These are phyloP conservation scores for Alosa sapidissima DNA, from an alignment of 2,797 vertebrate species.

Conservation along the genomic window DNA sequence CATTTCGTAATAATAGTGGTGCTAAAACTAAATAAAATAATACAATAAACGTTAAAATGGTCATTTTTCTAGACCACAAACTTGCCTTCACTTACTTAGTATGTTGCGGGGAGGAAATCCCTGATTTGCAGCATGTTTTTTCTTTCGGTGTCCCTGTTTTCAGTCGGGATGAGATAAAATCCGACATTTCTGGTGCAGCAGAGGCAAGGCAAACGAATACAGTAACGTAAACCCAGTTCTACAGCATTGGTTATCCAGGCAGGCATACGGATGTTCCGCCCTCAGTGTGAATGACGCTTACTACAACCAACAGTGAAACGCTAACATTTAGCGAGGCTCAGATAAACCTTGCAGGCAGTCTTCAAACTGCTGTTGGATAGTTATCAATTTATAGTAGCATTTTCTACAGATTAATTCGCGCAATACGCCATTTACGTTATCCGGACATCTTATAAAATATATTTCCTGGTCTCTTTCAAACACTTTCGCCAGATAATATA, in stretches of 20 bases:
- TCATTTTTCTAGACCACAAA: neutral
- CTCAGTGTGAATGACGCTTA: slow-evolving; percentile 17
- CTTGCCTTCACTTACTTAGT: slow-evolving; percentile 47
- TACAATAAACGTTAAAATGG: neutral
- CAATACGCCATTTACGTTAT: neutral
- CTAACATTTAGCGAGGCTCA: slow-evolving; percentile 1
- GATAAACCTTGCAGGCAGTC: neutral
- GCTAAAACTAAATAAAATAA: neutral
- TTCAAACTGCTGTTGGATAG: slow-evolving; percentile 12
- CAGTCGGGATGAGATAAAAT: slow-evolving; percentile 31
- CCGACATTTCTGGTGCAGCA: slow-evolving; percentile 43
- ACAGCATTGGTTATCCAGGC: slow-evolving; percentile 19
- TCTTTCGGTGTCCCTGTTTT: slow-evolving; percentile 29
- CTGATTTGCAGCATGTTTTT: slow-evolving; percentile 42
- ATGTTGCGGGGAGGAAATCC: slow-evolving; percentile 37
- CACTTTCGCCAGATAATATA: neutral
- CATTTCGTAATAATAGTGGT: neutral
- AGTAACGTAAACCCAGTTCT: neutral
- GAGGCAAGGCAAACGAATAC: slow-evolving; percentile 3
- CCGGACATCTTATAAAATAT: neutral
- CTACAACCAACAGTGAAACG: slow-evolving; percentile 2
- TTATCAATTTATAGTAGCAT: neutral
- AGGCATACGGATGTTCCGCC: slow-evolving; percentile 22
- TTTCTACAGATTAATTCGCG: neutral
- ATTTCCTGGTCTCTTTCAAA: neutral